Conservation (phyloP, 2,888 invertebrate genomes). For the Agrotis exclamationis region DNA sequence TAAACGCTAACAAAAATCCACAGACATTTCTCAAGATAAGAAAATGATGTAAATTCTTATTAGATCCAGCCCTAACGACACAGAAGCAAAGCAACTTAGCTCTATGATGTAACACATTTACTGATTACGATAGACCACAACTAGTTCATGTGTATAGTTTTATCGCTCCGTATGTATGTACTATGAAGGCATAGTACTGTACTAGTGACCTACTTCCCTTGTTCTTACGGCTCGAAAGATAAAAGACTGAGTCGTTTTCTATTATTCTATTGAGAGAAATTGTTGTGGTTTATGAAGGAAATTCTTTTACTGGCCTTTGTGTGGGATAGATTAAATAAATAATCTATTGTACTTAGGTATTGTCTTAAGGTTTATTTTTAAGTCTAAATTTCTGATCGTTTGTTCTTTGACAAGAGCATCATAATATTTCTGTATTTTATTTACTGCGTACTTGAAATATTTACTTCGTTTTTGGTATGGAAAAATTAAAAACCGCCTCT, state of each 20-base stretch:
- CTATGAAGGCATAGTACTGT: constrained; percentile 16
- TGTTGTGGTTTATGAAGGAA: constrained; percentile 1
- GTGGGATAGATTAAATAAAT: not conserved
- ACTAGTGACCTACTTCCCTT: constrained; percentile 45
- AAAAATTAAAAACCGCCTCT: no score
- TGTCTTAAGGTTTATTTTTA: not conserved
- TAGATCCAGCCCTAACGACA: not conserved
- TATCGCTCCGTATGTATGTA: constrained; percentile 34
- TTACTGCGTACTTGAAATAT: no score
- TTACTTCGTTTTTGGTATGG: no score
- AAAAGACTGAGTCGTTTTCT: constrained; percentile 39
- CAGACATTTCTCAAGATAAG: not conserved
- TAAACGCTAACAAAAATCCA: not conserved
- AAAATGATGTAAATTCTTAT: not conserved
- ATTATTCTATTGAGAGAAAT: constrained; percentile 36
- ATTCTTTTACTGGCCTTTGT: constrained; percentile 1
- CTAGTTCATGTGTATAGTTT: constrained; percentile 31
- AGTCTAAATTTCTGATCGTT: not conserved
- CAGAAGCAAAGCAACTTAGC: not conserved
- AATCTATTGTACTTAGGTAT: not conserved
- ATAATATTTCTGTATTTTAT: no score
- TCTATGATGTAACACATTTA: constrained; percentile 33
- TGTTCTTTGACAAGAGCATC: not conserved
- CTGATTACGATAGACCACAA: constrained; percentile 49
- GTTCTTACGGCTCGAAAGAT: constrained; percentile 24